Evolutionary conservation across 2,113 vertebrate species (phyloP).

Genomic region (Gadus macrocephalus): DNA sequence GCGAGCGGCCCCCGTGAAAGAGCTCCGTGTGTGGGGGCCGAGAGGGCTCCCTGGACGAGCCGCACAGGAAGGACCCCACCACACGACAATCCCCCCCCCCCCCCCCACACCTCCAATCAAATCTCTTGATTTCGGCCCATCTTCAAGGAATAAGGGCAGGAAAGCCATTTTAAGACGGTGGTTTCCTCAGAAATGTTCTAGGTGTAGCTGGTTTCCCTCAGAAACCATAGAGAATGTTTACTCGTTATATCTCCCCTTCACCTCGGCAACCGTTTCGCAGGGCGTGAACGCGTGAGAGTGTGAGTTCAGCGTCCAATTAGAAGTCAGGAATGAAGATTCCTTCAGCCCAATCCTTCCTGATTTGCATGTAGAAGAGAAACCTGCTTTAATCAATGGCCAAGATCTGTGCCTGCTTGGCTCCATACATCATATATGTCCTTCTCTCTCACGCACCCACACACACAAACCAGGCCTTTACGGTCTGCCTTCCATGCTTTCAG

Average conservation of each 20-base stretch:
- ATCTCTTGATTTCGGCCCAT: conserved; percentile 30
- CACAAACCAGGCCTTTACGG: conserved; percentile 39
- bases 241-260: conserved; percentile 28
- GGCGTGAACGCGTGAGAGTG: background rate
- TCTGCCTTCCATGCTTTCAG: conserved; percentile 49
- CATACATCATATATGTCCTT: background rate
- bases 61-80: conserved; percentile 27
- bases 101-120: conserved; percentile 5
- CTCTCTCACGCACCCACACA: background rate
- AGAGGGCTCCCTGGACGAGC: conserved; percentile 43
- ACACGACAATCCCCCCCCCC: too few species aligned
- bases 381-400: conserved; percentile 44
- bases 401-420: conserved; percentile 45
- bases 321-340: conserved; percentile 21
- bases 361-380: conserved; percentile 43
- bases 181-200: too few species aligned
- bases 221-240: too few species aligned
- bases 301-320: conserved; percentile 30
- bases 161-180: conserved; percentile 15
- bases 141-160: conserved; percentile 22
- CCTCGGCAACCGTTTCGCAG: conserved; percentile 16
- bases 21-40: conserved; percentile 47
- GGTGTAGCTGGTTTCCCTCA: too few species aligned
- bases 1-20: conserved; percentile 35
- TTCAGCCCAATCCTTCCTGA: conserved; percentile 39